Evolutionary conservation across 2,797 vertebrate genomes (phyloP).

Genomic region (Platyrinchus mystaceus): DNA sequence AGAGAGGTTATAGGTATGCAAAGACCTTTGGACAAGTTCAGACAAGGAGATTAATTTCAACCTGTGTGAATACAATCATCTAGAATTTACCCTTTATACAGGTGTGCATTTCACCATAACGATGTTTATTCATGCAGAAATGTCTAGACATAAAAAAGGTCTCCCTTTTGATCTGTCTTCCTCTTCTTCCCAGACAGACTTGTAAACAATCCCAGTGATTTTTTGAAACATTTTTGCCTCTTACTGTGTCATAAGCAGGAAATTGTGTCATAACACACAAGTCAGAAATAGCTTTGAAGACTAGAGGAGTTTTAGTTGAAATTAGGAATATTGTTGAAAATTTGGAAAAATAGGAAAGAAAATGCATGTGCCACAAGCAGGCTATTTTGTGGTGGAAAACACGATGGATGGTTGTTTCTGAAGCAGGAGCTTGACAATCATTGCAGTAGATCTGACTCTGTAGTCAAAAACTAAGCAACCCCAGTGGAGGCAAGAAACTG

Average conservation of each 20-base stretch:
- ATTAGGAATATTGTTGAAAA: neutral
- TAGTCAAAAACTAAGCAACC: no score
- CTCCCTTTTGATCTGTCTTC: slow-evolving; percentile 37
- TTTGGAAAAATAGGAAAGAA: neutral
- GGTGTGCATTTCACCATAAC: slow-evolving; percentile 17
- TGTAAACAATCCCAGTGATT: neutral
- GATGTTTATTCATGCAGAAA: slow-evolving; percentile 36
- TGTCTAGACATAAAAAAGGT: slow-evolving; percentile 41
- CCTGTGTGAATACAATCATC: neutral
- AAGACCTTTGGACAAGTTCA: slow-evolving; percentile 19
- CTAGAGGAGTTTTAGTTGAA: neutral
- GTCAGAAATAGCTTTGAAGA: neutral
- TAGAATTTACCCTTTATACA: neutral
- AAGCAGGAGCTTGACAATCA: neutral
- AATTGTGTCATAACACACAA: neutral
- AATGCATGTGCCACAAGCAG: neutral
- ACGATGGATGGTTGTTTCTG: fast-evolving
- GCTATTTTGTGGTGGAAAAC: neutral
- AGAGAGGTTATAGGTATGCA: neutral
- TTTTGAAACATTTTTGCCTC: neutral
- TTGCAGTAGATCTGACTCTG: neutral
- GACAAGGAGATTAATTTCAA: neutral
- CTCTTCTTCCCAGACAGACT: neutral
- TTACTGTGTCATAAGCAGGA: neutral
- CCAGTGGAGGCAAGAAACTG: no score